Conservation (phyloP, 2,888 invertebrate species). For the Tillus elongatus region DNA sequence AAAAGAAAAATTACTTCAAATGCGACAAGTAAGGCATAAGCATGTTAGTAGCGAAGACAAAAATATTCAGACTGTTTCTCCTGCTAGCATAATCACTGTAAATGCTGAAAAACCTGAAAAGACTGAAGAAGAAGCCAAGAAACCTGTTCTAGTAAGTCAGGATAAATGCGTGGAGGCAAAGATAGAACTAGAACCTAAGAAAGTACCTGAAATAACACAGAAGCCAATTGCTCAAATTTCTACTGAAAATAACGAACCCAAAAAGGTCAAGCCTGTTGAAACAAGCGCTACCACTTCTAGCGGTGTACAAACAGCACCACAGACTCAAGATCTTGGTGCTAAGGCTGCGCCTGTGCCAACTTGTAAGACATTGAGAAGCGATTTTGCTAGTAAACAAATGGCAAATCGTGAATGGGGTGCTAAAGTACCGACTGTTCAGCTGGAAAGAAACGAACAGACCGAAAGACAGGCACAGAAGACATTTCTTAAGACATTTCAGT, state of each 20-base stretch:
- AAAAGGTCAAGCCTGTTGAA: not conserved
- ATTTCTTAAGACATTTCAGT: slow-evolving; percentile 35
- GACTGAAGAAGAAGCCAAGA: slow-evolving; percentile 1
- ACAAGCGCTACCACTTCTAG: not conserved
- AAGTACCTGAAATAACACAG: slow-evolving; percentile 7
- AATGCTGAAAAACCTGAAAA: slow-evolving; percentile 5
- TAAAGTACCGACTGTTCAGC: slow-evolving; percentile 26
- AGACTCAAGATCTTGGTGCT: slow-evolving; percentile 5
- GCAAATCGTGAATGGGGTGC: slow-evolving; percentile 9
- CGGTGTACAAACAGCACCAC: not conserved
- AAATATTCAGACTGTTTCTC: slow-evolving; percentile 25
- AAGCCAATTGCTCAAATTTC: slow-evolving; percentile 6
- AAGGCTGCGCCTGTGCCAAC: not conserved
- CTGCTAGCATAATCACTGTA: too few species aligned
- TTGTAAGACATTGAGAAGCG: not conserved
- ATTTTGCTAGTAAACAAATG: slow-evolving; percentile 1
- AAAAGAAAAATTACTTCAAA: slow-evolving; percentile 40
- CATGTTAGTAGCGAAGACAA: slow-evolving; percentile 31
- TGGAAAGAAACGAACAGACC: slow-evolving; percentile 28
- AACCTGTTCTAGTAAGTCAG: slow-evolving; percentile 5
- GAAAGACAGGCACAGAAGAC: slow-evolving; percentile 32
- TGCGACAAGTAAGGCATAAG: slow-evolving; percentile 41
- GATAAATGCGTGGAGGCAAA: not conserved
- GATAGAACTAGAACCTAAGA: slow-evolving; percentile 5
- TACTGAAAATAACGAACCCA: slow-evolving; percentile 7